Base-by-base conservation (phyloP, 2,888 invertebrate species). In the Tetragonisca angustula region DNA sequence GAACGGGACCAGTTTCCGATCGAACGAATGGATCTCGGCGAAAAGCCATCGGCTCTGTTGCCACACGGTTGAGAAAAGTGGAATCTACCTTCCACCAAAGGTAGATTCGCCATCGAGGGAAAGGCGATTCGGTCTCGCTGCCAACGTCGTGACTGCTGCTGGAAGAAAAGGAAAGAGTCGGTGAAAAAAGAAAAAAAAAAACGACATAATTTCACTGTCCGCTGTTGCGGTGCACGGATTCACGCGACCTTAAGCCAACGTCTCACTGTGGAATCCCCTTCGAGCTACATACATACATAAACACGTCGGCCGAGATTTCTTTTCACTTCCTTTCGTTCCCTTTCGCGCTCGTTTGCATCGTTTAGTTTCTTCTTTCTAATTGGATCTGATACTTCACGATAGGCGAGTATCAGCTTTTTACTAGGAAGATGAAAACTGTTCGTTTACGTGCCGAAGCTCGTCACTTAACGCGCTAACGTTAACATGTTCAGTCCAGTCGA, bases 161-260 rank as follows among this genome's bases (percentile, higher is more conserved):
- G 68, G 79, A 83, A 84, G 84, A 83, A 85, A 81, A 81, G 81
- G 67, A 85, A 76, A 71, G 73, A 83, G 61, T 24, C 76, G 56
- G 54, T n/a, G n/a, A n/a, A n/a, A n/a, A n/a, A 27, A 2, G 27
- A 2, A 27, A 32, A 56, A 76, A 73, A 85, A 87, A 82, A 87
- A 72, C 78, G 76, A 64, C 87, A 82, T 84, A 87, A 81, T 87
- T 86, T 86, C 85, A 79, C 86, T 86, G 80, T 68, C 69, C 67
- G 77, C 67, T 62, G 65, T 86, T 85, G 84, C 79, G 84, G 87
- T 82, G 87, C 83, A 83, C 86, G 88, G 85, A 90, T 88, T 90
- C 90, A 87, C 89, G 88, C 88, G 86, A 88, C 88, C 85, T 79
- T 79, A 84, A 85, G 80, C 65, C 75, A 54, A 52, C 69, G 79